Conservation (phyloP, 2,113 vertebrate genomes). For the Seriola dumerili region DNA sequence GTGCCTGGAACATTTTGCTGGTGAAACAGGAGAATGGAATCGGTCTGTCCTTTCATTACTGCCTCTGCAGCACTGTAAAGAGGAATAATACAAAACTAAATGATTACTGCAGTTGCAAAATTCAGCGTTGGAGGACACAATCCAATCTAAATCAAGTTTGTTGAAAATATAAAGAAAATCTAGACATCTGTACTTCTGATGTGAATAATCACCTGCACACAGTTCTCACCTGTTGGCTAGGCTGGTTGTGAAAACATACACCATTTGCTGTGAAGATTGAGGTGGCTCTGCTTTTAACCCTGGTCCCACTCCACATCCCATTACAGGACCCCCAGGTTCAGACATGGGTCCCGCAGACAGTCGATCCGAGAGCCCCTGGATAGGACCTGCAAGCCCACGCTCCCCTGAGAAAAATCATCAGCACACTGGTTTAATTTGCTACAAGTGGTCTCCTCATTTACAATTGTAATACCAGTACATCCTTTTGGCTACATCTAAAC, state of each 20-base stretch:
- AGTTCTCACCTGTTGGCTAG: slow-evolving; percentile 94
- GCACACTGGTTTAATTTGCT: not conserved
- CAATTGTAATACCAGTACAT: not conserved
- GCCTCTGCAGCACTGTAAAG: slow-evolving; percentile 93
- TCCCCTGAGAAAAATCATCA: slow-evolving; percentile 81
- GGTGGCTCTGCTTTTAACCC: slow-evolving; percentile 84
- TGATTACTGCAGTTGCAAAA: not conserved
- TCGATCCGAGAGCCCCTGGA: slow-evolving; percentile 88
- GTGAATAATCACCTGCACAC: not conserved
- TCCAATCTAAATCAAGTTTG: not conserved
- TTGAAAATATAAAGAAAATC: not conserved
- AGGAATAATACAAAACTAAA: not conserved
- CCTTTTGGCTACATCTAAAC: slow-evolving; percentile 27
- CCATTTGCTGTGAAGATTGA: slow-evolving; percentile 89
- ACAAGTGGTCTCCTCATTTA: not conserved
- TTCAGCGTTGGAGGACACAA: not conserved
- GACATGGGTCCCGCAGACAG: slow-evolving; percentile 85
- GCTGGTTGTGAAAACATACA: slow-evolving; percentile 97
- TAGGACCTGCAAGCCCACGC: slow-evolving; percentile 84
- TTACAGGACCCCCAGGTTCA: slow-evolving; percentile 82
- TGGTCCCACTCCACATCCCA: slow-evolving; percentile 75
- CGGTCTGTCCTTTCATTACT: slow-evolving; percentile 93
- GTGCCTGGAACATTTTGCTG: slow-evolving; percentile 94
- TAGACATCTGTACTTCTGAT: not conserved
- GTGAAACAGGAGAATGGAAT: slow-evolving; percentile 96